These are phyloP conservation scores for Clarias gariepinus DNA, from an alignment of 2,113 vertebrate genomes.

Conservation along the genomic window DNA sequence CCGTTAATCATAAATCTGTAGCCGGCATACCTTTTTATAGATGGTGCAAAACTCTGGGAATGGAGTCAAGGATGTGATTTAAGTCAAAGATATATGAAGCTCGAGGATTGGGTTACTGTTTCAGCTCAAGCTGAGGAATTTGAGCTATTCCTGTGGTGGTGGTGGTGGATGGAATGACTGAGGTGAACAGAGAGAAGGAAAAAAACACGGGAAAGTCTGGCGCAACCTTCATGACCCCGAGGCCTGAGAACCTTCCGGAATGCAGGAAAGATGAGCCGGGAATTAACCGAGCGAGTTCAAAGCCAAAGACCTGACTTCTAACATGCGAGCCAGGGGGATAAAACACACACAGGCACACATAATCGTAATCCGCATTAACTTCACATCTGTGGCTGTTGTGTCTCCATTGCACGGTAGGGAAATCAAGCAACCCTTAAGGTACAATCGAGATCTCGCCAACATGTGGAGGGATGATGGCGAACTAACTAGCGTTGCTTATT, in stretches of 20 bases:
- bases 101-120: slow-evolving; percentile 56
- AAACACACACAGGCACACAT: neutral
- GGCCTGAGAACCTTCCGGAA: slow-evolving; percentile 72
- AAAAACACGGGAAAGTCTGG: slow-evolving; percentile 68
- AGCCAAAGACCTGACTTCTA: slow-evolving; percentile 53
- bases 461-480: neutral
- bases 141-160: slow-evolving; percentile 70
- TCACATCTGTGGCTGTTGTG: neutral
- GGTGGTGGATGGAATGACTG: slow-evolving; percentile 57
- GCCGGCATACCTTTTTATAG: slow-evolving; percentile 1
- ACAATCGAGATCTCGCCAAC: neutral
- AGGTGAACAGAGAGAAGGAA: slow-evolving; percentile 31
- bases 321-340: slow-evolving; percentile 42
- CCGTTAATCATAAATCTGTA: neutral
- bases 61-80: slow-evolving; percentile 57
- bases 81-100: slow-evolving; percentile 54
- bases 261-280: slow-evolving; percentile 62
- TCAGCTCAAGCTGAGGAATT: slow-evolving; percentile 67
- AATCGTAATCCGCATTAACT: slow-evolving; percentile 26
- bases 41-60: slow-evolving; percentile 57
- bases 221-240: slow-evolving; percentile 67
- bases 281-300: slow-evolving; percentile 68
- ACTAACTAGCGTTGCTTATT: slow-evolving; percentile 17
- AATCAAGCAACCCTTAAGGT: neutral
- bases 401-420: neutral